Base-by-base conservation (phyloP, 2,888 invertebrate species). In the Dryobota labecula region DNA sequence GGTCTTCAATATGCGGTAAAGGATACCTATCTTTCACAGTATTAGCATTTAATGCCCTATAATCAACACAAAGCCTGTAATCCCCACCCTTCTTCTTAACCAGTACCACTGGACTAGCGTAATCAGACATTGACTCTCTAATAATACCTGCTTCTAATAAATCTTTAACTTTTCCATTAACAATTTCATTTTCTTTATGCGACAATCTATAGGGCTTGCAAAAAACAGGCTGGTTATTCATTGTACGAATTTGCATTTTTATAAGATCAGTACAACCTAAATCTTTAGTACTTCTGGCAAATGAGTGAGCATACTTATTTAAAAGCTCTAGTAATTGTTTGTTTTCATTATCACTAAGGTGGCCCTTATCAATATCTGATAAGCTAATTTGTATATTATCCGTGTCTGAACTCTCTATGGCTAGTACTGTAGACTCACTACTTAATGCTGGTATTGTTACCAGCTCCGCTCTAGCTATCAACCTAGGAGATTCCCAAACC, bases 71-170 rank as follows among this genome's bases (percentile, higher is more conserved):
- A n/a, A 57, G 36, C 36, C 56, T 57, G 30, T 57, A 57, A 20
- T 57, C 56, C 9, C 56, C 36, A 38, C 38, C n/a, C 38, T 57
- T 56, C 27, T 69, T 69, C 33, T 56, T 62, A 24, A 69, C 62
- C 13, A 70, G 20, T 30, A 70, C 24, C 13, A 63, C 54, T 13
- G 70, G 70, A n/a, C 70, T 70, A 24, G 70, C 70, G 30, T 70
- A 70, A 24, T 63, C 47, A 30, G 70, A 70, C 15, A 20, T 57
- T 13, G 70, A 62, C 20, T 70, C 56, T 47, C 33, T 38, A 18
- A 70, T 36, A 11, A 70, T 62, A 33, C 57, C 70, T 20, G 53
- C 54, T 11, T 47, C 24, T 33, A 69, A 24, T 27, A 69, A 38
- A 45, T 66, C 72, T 6, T 62, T 38, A 38, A 73, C 36, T 60